phyloP scores from a whole-genome alignment of 2,797 vertebrate species.

The Spinibarbus caldwelli region DNA sequence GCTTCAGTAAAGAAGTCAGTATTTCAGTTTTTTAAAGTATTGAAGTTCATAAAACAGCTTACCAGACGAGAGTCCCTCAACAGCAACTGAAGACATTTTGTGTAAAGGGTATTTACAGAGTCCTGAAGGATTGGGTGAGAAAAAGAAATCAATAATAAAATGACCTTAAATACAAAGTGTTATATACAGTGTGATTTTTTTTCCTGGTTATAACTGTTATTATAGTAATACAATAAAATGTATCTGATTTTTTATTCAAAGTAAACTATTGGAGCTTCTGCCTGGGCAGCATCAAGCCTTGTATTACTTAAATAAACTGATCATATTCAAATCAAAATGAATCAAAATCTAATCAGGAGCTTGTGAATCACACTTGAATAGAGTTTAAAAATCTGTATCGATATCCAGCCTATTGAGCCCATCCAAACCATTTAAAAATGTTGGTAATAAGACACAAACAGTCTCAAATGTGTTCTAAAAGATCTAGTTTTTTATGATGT shows the following conservation, averaged over 20 bases:
- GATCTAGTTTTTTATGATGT: not conserved
- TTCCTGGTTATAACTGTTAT: not conserved
- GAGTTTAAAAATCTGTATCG: not conserved
- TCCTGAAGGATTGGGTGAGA: slow-evolving; percentile 76
- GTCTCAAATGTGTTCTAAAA: not conserved
- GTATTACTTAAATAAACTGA: not conserved
- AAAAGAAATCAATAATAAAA: not conserved
- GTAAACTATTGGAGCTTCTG: not conserved
- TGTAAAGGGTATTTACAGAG: slow-evolving; percentile 90
- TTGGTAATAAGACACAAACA: not conserved
- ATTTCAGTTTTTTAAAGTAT: not conserved
- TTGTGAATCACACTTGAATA: not conserved
- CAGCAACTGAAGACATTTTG: slow-evolving; percentile 95
- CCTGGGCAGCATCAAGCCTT: not conserved
- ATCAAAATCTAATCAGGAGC: not conserved
- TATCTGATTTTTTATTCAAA: not conserved
- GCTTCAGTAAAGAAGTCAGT: not conserved
- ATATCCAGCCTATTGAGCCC: not conserved
- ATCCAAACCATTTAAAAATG: not conserved
- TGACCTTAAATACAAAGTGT: not conserved
- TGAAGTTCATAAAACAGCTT: slow-evolving; percentile 64
- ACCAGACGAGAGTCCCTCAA: slow-evolving; percentile 93
- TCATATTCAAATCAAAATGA: not conserved
- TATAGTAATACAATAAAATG: not conserved
- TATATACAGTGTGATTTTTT: not conserved